Evolutionary conservation across 2,797 vertebrate genomes (phyloP).

Genomic region (Chaenodraco wilsoni): DNA sequence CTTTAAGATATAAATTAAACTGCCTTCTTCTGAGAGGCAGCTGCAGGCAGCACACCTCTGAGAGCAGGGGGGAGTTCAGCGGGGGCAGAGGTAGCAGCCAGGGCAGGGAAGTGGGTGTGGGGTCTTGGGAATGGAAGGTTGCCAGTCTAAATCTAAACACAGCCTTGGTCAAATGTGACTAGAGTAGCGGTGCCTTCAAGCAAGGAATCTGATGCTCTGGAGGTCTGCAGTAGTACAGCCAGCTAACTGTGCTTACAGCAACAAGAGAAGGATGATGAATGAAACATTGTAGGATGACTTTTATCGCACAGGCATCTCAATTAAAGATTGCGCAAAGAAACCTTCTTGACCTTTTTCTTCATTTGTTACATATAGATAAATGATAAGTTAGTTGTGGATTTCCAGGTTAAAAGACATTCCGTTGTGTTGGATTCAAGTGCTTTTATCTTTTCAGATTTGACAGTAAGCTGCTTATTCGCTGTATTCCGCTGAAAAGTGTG

Average conservation of each 20-base stretch:
- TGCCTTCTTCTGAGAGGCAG: slow-evolving; percentile 9
- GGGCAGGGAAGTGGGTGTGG: neutral
- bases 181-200: neutral
- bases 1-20: slow-evolving; percentile 40
- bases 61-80: slow-evolving; percentile 21
- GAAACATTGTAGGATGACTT: neutral
- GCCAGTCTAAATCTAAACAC: slow-evolving; percentile 16
- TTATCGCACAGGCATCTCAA: neutral
- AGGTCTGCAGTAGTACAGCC: neutral
- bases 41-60: slow-evolving; percentile 23
- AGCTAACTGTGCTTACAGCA: neutral
- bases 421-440: neutral
- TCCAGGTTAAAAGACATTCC: neutral
- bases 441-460: neutral
- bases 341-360: neutral
- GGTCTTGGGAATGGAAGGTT: slow-evolving; percentile 18
- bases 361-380: neutral
- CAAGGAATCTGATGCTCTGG: slow-evolving; percentile 6
- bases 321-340: neutral
- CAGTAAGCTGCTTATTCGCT: neutral
- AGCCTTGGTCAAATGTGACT: slow-evolving; percentile 1
- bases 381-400: neutral
- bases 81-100: slow-evolving; percentile 1
- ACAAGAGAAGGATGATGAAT: neutral
- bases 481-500: neutral